Evolutionary conservation across 2,888 invertebrate species (phyloP).

Genomic region (Agelastica alni): DNA sequence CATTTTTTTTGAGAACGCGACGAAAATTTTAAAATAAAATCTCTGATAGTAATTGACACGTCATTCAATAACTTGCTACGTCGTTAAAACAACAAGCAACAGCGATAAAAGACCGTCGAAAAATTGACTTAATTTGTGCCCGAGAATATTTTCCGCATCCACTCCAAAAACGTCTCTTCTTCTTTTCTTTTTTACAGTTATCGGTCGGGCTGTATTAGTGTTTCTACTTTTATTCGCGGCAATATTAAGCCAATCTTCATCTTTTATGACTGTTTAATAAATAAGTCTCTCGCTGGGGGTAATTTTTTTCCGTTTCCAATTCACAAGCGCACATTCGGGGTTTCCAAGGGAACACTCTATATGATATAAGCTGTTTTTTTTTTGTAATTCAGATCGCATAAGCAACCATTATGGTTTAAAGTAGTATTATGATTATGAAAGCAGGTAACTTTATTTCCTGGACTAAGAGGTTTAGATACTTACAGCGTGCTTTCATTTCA

Average conservation of each 20-base stretch:
- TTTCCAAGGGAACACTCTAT: too few relatives aligned
- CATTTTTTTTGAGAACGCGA: too few relatives aligned
- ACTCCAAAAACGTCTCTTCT: background rate
- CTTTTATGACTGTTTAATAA: constrained; percentile 33
- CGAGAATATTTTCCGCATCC: background rate
- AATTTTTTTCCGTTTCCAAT: constrained; percentile 5
- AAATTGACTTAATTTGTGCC: constrained; percentile 18
- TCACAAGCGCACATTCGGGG: background rate
- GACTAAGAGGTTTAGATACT: too few relatives aligned
- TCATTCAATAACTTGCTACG: constrained; percentile 1
- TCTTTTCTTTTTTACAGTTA: constrained; percentile 12
- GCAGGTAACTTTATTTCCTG: too few relatives aligned
- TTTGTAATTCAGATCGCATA: too few relatives aligned
- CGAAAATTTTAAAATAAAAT: too few relatives aligned
- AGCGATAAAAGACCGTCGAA: constrained; percentile 10
- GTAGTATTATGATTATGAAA: too few relatives aligned
- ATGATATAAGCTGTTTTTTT: too few relatives aligned
- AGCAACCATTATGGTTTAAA: too few relatives aligned
- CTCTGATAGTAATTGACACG: constrained; percentile 9
- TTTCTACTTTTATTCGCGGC: constrained; percentile 22
- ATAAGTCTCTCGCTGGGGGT: constrained; percentile 22
- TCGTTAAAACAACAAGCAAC: constrained; percentile 11
- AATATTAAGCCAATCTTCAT: constrained; percentile 23
- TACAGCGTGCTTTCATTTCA: too few relatives aligned
- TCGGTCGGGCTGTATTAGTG: constrained; percentile 18